Base-by-base conservation (phyloP, 2,113 vertebrate genomes). In the Gracilinanus agilis region DNA sequence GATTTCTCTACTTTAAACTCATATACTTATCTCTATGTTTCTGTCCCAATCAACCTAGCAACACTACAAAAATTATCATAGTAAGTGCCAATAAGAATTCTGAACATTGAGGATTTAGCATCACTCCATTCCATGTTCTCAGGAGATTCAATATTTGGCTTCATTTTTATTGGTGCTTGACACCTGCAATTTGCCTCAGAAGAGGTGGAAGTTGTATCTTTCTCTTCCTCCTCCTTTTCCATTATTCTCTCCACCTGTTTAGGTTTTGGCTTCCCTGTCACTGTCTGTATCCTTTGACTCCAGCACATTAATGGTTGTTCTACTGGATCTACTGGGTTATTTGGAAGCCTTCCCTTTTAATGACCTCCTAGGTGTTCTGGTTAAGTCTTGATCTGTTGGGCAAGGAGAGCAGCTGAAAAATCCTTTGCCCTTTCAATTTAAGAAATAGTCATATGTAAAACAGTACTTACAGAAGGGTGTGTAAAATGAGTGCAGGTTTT, bases 51-150 rank as follows among this genome's bases (percentile, higher is more conserved):
- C 94, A 99, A 98, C 25, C 99, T 99, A 2, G 99, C 99, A 92
- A 99, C 99, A 98, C 99, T 99, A 96, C 99, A 99, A 98, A 99
- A 99, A 97, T 99, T 99, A 98, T 99, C 99, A 49, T 99, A 99
- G 96, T 99, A 99, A 1, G 99, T 99, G 94, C 99, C 99, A 12
- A 99, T 99, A 94, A 99, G 99, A 55, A 99, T 99, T 96, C 99
- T 98, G 95, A 99, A 99, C 96, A 99, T 99, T 0, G 99, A 99
- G 7, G 99, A 99, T 97, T 99, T 99, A 0, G 99, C 99, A 0
- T 99, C 99, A 24, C 99, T 99, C 99, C 99, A 99, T n/a, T 99
- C 99, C 96, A 99, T 99, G 0, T 99, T 99, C 94, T 99, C 99
- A 0, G 99, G 99, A 94, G 99, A 98, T 89, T 99, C 99, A 0